A percentile compares a stretch with the other conserved stretches of the same genome.
Conservation (phyloP, 2,797 vertebrate species). For the Spinus olivaceus region DNA sequence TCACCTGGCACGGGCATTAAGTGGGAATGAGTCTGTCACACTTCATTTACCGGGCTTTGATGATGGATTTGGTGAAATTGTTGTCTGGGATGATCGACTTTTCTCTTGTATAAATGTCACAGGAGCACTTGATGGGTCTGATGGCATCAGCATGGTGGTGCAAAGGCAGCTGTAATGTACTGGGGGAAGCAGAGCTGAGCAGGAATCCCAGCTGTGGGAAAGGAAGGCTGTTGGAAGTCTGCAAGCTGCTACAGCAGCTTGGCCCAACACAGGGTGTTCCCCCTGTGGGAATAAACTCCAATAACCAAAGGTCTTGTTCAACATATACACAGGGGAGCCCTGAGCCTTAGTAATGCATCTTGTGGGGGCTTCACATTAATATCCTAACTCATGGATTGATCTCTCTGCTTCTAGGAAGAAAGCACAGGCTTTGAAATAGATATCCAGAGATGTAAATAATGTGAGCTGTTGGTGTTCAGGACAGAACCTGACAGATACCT, state of each 20-base stretch:
- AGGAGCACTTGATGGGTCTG: background rate
- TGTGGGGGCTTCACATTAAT: background rate
- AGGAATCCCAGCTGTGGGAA: background rate
- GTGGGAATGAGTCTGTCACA: constrained; percentile 41
- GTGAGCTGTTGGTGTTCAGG: background rate
- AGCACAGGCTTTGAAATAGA: background rate
- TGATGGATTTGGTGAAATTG: constrained; percentile 34
- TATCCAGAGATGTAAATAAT: background rate
- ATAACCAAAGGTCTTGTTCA: background rate
- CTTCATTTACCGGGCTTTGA: constrained; percentile 54
- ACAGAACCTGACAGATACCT: background rate
- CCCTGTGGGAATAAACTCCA: background rate
- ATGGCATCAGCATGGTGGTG: background rate
- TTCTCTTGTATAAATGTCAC: background rate
- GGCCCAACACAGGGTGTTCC: fast-evolving
- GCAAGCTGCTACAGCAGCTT: background rate
- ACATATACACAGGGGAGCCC: background rate
- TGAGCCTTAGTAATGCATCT: background rate
- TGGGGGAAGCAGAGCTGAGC: background rate
- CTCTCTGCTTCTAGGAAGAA: background rate
- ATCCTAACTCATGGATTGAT: background rate
- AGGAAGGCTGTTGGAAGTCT: background rate
- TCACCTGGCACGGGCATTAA: constrained; percentile 31
- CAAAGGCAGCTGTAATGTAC: background rate
- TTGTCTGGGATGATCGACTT: constrained; percentile 17